Conservation (phyloP, 2,888 invertebrate genomes). For the Eutolmus rufibarbis region DNA sequence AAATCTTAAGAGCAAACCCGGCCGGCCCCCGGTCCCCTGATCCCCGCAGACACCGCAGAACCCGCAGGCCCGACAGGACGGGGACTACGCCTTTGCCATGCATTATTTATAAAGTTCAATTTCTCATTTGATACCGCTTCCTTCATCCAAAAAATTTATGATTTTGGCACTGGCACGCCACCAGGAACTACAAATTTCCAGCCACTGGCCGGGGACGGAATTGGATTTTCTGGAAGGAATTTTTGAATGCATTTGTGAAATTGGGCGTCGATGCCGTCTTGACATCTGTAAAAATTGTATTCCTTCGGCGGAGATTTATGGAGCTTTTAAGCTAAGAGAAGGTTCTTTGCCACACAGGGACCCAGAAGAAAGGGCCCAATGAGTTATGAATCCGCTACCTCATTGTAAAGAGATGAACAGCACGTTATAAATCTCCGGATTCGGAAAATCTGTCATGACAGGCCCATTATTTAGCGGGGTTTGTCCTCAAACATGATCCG, state of each 20-base stretch:
- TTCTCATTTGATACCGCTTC: conserved; percentile 37
- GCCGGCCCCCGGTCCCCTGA: neutral
- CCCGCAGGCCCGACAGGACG: neutral
- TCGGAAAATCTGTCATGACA: neutral
- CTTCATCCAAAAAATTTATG: conserved; percentile 35
- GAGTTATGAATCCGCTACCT: conserved; percentile 33
- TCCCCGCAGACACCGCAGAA: neutral
- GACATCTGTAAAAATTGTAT: conserved; percentile 38
- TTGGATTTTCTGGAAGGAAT: conserved; percentile 5
- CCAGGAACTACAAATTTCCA: neutral
- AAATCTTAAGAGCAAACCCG: conserved; percentile 10
- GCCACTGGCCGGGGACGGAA: conserved; percentile 11
- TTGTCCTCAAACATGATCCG: conserved; percentile 16
- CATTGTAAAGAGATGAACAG: conserved; percentile 31
- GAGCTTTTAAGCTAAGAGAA: conserved; percentile 37
- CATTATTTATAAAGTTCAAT: conserved; percentile 41
- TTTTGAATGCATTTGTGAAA: conserved; percentile 40
- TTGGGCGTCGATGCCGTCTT: conserved; percentile 40
- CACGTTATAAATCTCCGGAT: conserved; percentile 30
- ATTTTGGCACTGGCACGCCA: conserved; percentile 29
- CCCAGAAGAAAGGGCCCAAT: conserved; percentile 7
- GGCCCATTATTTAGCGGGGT: neutral
- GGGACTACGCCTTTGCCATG: conserved; percentile 26
- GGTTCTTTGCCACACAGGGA: neutral
- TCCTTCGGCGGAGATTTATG: conserved; percentile 25